Conservation (phyloP, 1,140 invertebrate species). For the Hypothenemus hampei region DNA sequence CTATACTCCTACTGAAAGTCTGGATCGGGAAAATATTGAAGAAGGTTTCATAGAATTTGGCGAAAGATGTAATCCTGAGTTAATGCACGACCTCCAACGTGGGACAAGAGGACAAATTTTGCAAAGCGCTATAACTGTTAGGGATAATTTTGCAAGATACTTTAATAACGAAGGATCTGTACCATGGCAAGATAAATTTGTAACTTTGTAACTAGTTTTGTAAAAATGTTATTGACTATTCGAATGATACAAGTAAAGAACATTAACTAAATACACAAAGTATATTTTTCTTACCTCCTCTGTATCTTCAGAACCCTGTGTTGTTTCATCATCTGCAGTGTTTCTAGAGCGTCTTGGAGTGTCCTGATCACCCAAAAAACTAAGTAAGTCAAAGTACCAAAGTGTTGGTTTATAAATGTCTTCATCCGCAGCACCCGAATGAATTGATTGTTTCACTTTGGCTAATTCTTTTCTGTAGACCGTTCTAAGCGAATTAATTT, state of each 20-base stretch:
- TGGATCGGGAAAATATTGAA: too few relatives aligned
- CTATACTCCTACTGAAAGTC: too few relatives aligned
- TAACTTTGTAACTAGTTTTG: too few relatives aligned
- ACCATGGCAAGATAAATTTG: not conserved
- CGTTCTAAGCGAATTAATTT: not conserved
- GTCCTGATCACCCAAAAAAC: not conserved
- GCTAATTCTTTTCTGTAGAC: too few relatives aligned
- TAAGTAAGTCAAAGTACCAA: slow-evolving; percentile 7
- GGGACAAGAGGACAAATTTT: not conserved
- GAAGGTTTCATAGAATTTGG: too few relatives aligned
- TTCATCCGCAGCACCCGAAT: not conserved
- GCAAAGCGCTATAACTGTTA: too few relatives aligned
- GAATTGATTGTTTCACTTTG: not conserved
- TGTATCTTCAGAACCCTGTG: not conserved
- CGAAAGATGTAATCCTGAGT: too few relatives aligned
- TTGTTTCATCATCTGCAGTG: not conserved
- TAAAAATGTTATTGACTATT: not conserved
- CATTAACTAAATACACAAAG: too few relatives aligned
- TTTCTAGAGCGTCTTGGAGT: not conserved
- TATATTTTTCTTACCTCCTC: not conserved
- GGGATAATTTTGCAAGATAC: not conserved
- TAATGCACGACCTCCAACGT: not conserved
- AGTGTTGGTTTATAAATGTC: not conserved
- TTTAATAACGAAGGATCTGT: not conserved
- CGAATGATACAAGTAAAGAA: not conserved